Evolutionary conservation across 2,888 invertebrate species (phyloP).

Genomic region (Pammene fasciana): DNA sequence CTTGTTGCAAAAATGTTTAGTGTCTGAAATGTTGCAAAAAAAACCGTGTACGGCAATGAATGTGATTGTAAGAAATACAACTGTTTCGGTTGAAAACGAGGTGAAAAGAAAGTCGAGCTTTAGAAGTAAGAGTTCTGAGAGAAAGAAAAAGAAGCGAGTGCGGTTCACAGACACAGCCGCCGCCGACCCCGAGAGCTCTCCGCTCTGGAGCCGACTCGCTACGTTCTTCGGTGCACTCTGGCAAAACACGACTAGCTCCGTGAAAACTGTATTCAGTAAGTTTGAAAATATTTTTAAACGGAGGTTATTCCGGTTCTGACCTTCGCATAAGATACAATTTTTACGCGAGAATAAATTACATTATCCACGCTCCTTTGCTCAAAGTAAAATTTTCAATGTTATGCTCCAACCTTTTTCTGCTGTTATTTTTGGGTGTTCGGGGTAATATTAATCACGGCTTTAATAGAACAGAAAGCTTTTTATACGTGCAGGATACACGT

Average conservation of each 20-base stretch:
- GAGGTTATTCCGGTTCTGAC: conserved; percentile 44
- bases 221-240: conserved; percentile 66
- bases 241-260: conserved; percentile 62
- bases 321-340: conserved; percentile 47
- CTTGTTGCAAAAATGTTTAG: background rate
- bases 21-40: conserved; percentile 5
- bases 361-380: conserved; percentile 50
- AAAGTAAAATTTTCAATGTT: conserved; percentile 50
- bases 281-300: conserved; percentile 50
- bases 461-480: conserved; percentile 27
- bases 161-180: conserved; percentile 65
- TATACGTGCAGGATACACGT: background rate
- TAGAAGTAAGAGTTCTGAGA: conserved; percentile 60
- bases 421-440: conserved; percentile 45
- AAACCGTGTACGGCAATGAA: conserved; percentile 18
- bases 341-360: conserved; percentile 50
- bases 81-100: conserved; percentile 51
- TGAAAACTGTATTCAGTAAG: conserved; percentile 66
- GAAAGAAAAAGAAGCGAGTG: conserved; percentile 69
- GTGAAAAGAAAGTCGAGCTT: conserved; percentile 69
- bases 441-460: conserved; percentile 34
- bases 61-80: conserved; percentile 22
- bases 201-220: conserved; percentile 64
- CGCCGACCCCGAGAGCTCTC: conserved; percentile 52
- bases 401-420: conserved; percentile 46